These are phyloP conservation scores for Tupaia tana DNA, from an alignment of 2,113 vertebrate species.

Conservation along the genomic window DNA sequence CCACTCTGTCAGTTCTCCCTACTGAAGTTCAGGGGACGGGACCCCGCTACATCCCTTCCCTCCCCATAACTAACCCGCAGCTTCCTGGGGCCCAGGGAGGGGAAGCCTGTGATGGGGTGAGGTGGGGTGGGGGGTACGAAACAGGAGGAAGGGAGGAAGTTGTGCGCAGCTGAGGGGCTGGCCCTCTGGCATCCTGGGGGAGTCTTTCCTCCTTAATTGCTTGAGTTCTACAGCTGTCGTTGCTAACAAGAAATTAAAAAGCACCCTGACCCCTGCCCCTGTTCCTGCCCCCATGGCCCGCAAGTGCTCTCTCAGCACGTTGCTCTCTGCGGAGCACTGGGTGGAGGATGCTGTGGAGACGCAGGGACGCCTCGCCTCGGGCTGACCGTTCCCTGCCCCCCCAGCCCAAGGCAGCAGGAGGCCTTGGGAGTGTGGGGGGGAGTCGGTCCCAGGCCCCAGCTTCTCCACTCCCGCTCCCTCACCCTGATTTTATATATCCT, in stretches of 20 bases:
- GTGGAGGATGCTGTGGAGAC: not conserved
- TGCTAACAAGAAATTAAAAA: conserved; percentile 89
- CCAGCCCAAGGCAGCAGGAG: not conserved
- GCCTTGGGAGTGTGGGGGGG: not conserved
- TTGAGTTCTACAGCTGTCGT: conserved; percentile 87
- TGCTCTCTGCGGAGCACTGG: conserved; percentile 36
- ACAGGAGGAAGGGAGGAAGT: conserved; percentile 70
- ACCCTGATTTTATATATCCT: conserved; percentile 46
- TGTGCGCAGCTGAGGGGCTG: conserved; percentile 43
- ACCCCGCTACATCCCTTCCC: conserved; percentile 66
- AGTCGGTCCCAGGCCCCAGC: not conserved
- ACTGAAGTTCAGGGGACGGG: not conserved
- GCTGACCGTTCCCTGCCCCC: not conserved
- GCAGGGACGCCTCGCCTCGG: not conserved
- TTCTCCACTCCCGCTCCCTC: not conserved
- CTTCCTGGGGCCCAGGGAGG: conserved; percentile 49
- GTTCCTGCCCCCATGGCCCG: conserved; percentile 53
- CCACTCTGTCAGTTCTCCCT: not conserved
- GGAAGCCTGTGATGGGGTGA: not conserved
- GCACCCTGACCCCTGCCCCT: conserved; percentile 84
- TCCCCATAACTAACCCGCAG: conserved; percentile 77
- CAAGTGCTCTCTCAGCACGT: conserved; percentile 80
- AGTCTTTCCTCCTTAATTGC: conserved; percentile 89
- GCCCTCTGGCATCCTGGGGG: conserved; percentile 83
- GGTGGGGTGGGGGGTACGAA: not conserved